Evolutionary conservation across 2,797 vertebrate species (phyloP).

Genomic region (Anas bernieri): DNA sequence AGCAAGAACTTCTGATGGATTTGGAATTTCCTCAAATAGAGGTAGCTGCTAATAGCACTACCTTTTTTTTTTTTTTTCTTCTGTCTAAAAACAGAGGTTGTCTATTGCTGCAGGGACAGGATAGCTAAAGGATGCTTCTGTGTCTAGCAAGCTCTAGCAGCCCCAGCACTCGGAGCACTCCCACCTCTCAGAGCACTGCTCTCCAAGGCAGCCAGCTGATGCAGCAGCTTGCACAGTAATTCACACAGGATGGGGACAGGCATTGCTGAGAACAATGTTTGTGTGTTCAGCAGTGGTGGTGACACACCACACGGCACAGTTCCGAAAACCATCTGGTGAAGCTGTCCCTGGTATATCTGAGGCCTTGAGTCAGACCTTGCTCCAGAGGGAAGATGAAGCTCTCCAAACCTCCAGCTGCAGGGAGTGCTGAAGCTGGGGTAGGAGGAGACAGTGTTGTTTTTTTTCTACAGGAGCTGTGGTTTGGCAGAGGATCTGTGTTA

Average conservation of each 20-base stretch:
- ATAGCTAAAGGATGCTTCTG: background rate
- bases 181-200: background rate
- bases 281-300: background rate
- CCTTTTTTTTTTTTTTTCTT: background rate
- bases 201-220: background rate
- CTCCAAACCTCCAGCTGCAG: background rate
- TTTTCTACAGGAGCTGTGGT: background rate
- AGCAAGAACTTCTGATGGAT: background rate
- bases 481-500: background rate
- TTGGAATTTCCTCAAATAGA: background rate
- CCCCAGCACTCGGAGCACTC: no score
- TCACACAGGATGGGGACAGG: background rate
- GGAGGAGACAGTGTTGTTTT: background rate
- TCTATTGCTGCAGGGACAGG: background rate
- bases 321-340: background rate
- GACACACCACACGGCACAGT: background rate
- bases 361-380: background rate
- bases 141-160: background rate
- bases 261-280: background rate
- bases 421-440: background rate
- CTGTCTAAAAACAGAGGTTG: background rate
- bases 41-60: background rate
- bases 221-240: background rate
- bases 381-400: background rate
- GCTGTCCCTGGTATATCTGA: background rate